phyloP scores from a whole-genome alignment of 2,797 vertebrate species.

The Sphenopsis melanotis region DNA sequence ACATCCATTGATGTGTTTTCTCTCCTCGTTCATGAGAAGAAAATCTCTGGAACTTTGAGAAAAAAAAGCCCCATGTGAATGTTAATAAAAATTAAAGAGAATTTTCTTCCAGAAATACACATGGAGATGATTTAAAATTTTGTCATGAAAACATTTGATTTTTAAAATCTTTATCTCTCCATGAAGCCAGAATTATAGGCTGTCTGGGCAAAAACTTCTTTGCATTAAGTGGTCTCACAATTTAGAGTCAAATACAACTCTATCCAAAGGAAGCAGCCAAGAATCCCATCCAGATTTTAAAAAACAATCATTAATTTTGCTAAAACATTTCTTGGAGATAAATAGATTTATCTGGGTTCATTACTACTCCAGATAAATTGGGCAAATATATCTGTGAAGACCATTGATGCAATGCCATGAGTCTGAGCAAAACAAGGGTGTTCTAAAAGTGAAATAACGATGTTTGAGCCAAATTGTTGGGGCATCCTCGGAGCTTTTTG shows the following conservation, averaged over 20 bases:
- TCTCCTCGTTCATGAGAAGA: neutral
- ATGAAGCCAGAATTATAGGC: neutral
- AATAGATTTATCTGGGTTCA: neutral
- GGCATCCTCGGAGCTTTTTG: neutral
- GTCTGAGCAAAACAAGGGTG: neutral
- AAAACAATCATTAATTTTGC: neutral
- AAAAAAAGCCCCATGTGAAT: neutral
- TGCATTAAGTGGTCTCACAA: neutral
- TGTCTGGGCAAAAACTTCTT: neutral
- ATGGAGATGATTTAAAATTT: neutral
- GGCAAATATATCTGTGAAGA: neutral
- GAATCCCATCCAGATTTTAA: neutral
- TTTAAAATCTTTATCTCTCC: neutral
- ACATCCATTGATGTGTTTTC: conserved; percentile 28
- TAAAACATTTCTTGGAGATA: neutral
- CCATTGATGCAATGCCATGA: neutral
- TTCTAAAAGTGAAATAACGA: neutral
- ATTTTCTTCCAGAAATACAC: neutral
- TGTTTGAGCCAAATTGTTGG: neutral
- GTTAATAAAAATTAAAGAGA: neutral
- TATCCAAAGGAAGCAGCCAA: conserved; percentile 2
- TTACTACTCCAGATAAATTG: neutral
- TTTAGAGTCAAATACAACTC: neutral
- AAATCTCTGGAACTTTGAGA: conserved; percentile 2
- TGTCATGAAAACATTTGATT: neutral